Base-by-base conservation (phyloP, 2,888 invertebrate species). In the Polyommatus icarus region DNA sequence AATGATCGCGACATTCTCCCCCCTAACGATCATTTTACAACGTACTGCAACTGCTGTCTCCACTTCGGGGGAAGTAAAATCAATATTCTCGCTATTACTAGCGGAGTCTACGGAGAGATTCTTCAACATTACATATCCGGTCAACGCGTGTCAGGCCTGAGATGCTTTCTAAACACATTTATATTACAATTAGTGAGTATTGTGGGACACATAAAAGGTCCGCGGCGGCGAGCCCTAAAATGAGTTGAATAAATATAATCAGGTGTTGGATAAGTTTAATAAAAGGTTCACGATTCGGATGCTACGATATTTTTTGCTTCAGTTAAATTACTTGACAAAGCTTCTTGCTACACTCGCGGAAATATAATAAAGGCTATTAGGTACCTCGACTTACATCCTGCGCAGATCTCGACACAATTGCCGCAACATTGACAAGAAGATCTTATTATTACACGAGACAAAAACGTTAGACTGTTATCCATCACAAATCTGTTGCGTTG, bases 11-110 rank as follows among this genome's bases (percentile, higher is more conserved):
- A 75, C 24, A 18, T 24, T 75, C 40, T 6, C 75, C 50, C 24
- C 73, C 50, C 54, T 75, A 75, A 54, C 54, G 75, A 75, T 73
- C 46, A 73, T 50, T 75, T 75, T 75, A 50, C 29, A 73, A 24
- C 73, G 20, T 20, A n/a, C n/a, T n/a, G n/a, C n/a, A n/a, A 50
- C 50, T 46, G 50, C 24, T 73, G 12, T 24, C 46, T 20, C 73
- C 50, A 40, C 75, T 75, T 75, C 54, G 29, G 75, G 75, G 50
- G 46, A 67, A 67, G 15, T 29, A 29, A 67, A 67, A 67, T 67
- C 67, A 67, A 67, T 32, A 67, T 67, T 67, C 12, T 67, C 6
- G 29, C 29, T 67, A 67, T 67, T 29, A 29, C 29, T 29, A 61
- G 24, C 12, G 67, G 29, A 29, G 29, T 32, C 67, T 29, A 32